Evolutionary conservation across 2,888 invertebrate genomes (phyloP), one percentile per base, ranked within the genome.

Genomic region (Globia sparganii): DNA sequence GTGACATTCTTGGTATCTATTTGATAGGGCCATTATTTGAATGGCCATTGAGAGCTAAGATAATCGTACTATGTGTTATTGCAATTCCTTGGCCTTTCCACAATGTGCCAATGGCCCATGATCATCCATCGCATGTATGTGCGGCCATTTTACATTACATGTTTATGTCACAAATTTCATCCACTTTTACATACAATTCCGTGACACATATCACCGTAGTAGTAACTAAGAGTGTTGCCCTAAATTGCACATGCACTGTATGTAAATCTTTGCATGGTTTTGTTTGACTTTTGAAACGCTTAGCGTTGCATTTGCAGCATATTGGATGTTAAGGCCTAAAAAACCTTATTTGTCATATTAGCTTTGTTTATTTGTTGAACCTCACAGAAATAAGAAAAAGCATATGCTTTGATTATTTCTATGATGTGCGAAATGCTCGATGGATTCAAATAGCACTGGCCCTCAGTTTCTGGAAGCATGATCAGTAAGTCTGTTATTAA

Each of bases 261-360:
- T 75, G 46, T 75, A 75, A 70, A 62, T 84, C 59, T 64, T 77
- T 80, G 87, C 88, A 87, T 88, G 84, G 71, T 79, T 87, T 87
- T 86, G 64, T 64, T 73, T 84, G 65, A 49, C 2, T 72, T 70
- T 66, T 77, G 9, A 72, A 67, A 58, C 58, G 78, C 84, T 78
- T 77, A 70, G 34, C 13, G 72, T 73, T 75, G 81, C 81, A 77
- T 77, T 78, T 78, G 56, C 58, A 73, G 56, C 37, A 15, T 18
- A 58, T 58, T 59, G 56, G n/a, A 59, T 70, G 37, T 79, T 28
- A 0, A 72, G 71, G 62, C 70, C 3, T 0, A 15, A 46, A 75
- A 71, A 68, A 37, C 69, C 83, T 58, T 6, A 43, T 69, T 69
- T 53, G 49, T 40, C 49, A 80, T 71, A 68, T 79, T 70, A 83